Evolutionary conservation across 2,113 vertebrate species (phyloP).

Genomic region (Atherinomorus stipes): DNA sequence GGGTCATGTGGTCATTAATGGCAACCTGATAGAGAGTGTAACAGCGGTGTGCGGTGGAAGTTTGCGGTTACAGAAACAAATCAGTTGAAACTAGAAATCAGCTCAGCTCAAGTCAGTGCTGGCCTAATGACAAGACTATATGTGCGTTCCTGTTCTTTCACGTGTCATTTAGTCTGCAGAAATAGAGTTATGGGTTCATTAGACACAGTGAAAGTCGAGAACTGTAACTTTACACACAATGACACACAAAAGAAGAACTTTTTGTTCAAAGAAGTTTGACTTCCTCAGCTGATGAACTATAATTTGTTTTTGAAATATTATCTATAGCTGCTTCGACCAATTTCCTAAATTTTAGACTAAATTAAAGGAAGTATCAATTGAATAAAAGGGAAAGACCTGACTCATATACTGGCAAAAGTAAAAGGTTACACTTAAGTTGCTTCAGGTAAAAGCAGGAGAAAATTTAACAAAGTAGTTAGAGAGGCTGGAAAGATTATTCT

Average conservation of each 20-base stretch:
- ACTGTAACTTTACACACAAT: constrained; percentile 1
- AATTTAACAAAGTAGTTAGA: constrained; percentile 5
- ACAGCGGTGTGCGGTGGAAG: constrained; percentile 36
- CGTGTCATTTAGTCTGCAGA: neutral
- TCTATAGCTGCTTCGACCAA: neutral
- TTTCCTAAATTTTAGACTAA: neutral
- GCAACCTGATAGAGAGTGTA: constrained; percentile 50
- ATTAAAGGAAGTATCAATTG: neutral
- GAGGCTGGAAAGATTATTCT: constrained; percentile 23
- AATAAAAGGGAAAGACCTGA: neutral
- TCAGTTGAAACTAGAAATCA: constrained; percentile 53
- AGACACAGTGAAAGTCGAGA: constrained; percentile 25
- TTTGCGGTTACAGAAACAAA: constrained; percentile 42
- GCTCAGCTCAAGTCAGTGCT: constrained; percentile 15
- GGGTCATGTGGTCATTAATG: constrained; percentile 51
- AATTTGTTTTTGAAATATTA: neutral
- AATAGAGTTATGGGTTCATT: constrained; percentile 1
- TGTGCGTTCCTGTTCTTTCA: constrained; percentile 15
- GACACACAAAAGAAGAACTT: neutral
- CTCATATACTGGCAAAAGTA: neutral
- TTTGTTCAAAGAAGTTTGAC: neutral
- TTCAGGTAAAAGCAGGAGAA: neutral
- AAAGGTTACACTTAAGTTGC: neutral
- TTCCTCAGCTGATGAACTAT: neutral
- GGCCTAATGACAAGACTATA: constrained; percentile 9